phyloP scores from a whole-genome alignment of 2,888 invertebrate species.

The Cerceris rybyensis region DNA sequence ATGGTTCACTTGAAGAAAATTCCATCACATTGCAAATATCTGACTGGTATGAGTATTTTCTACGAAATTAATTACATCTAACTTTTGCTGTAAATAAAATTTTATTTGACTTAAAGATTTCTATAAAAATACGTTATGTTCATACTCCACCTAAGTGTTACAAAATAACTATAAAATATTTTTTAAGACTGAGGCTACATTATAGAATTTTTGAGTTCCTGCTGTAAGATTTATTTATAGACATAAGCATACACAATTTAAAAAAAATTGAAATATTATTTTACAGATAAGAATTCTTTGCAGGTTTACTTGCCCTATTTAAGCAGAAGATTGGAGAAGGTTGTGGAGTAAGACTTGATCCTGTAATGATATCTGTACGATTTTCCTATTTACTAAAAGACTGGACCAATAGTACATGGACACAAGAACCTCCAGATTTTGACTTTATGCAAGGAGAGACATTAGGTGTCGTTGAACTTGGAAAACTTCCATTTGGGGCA shows the following conservation, averaged over 20 bases:
- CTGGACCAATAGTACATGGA: slow-evolving; percentile 86
- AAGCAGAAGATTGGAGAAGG: slow-evolving; percentile 91
- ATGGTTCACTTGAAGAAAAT: slow-evolving; percentile 92
- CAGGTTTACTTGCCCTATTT: slow-evolving; percentile 91
- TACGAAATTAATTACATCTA: neutral
- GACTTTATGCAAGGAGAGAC: slow-evolving; percentile 84
- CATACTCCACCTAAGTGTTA: too few species aligned
- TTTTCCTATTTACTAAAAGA: slow-evolving; percentile 88
- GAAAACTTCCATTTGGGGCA: slow-evolving; percentile 92
- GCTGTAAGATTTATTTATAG: neutral
- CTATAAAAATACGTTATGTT: too few species aligned
- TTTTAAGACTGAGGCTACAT: too few species aligned
- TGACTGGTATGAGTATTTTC: slow-evolving; percentile 84
- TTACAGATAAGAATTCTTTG: slow-evolving; percentile 29
- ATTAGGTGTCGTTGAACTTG: slow-evolving; percentile 83
- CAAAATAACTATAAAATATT: too few species aligned
- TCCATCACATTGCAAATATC: slow-evolving; percentile 91
- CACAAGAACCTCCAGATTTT: slow-evolving; percentile 84
- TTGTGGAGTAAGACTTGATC: slow-evolving; percentile 82
- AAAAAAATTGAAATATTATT: neutral
- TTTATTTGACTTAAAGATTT: neutral
- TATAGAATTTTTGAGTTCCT: neutral
- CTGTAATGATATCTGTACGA: slow-evolving; percentile 88
- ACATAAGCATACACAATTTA: neutral
- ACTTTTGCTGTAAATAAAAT: neutral